Percentiles rank a stretch among this genome's conserved stretches.
Conservation (phyloP, 2,888 invertebrate species). For the Corbicula japonica region DNA sequence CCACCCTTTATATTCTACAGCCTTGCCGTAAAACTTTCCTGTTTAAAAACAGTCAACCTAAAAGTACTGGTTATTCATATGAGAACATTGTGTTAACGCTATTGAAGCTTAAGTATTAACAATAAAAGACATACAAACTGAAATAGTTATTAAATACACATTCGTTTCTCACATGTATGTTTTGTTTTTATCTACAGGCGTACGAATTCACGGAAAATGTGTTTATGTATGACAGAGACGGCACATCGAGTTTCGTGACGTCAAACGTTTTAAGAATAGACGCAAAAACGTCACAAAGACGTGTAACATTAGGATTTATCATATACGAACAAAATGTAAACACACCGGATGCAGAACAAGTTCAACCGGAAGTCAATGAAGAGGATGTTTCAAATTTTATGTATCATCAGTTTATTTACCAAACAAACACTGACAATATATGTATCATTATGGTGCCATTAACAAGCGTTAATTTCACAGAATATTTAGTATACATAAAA, state of each 20-base stretch:
- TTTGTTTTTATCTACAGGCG: conserved; percentile 26
- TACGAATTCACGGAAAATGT: conserved; percentile 46
- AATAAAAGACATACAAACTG: too few species aligned
- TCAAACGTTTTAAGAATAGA: conserved; percentile 53
- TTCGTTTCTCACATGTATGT: too few species aligned
- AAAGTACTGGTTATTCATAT: too few species aligned
- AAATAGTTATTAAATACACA: too few species aligned
- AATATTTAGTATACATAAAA: conserved; percentile 37
- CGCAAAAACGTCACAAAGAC: conserved; percentile 24
- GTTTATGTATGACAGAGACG: conserved; percentile 57
- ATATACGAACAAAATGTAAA: conserved; percentile 33
- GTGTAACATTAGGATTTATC: conserved; percentile 27
- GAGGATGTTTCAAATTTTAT: conserved; percentile 68
- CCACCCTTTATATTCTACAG: too few species aligned
- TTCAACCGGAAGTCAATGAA: conserved; percentile 29
- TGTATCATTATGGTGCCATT: conserved; percentile 46
- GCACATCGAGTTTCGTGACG: conserved; percentile 37
- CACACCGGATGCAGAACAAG: conserved; percentile 20
- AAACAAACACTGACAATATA: conserved; percentile 55
- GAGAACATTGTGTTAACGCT: too few species aligned
- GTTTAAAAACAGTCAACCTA: too few species aligned
- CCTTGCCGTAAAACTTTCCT: too few species aligned
- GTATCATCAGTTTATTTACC: conserved; percentile 64
- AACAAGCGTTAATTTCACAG: conserved; percentile 7
- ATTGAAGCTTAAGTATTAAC: too few species aligned